Evolutionary conservation across 2,113 vertebrate species (phyloP), one percentile per base, ranked within the genome.

Genomic region (Chaenogobius annularis): DNA sequence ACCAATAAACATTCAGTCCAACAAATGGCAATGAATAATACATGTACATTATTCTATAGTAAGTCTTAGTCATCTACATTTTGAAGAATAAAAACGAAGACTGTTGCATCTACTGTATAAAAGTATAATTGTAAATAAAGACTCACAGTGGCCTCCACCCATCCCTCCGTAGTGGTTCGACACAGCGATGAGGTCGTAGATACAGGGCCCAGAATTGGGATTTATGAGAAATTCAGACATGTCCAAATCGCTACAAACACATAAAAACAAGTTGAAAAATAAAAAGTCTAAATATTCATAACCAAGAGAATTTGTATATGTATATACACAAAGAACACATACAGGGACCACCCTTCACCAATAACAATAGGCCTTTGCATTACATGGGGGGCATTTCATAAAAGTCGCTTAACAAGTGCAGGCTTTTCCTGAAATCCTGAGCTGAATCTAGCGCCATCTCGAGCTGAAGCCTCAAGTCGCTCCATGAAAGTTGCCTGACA

Each of bases 161-260:
- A 99, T 98, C 70, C 98, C 98, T 85, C 98, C 98, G 23, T 99
- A 99, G 92, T 99, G 98, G 93, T 99, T 99, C 81, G 98, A 99
- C n/a, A 99, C 96, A 54, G 97, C 97, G 64, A 99, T 99, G 90
- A 99, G 93, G 86, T 99, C 95, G 72, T 99, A 99, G 87, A 91
- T 94, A 87, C 96, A 98, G 44, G 96, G 96, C 66, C 96, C 97
- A 43, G 96, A 94, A 73, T 98, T 97, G 83, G 97, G 97, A 92
- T 98, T 98, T 90, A 99, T 99, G 63, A 99, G 94, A 92, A 99
- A 99, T 91, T 98, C 97, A 0, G 96, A 98, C 97, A 99, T 99
- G 91, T 99, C 98, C 94, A 99, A 93, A 85, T 98, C 96, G 72
- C 97, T 99, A 86, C 10, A 58, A 62, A 61, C 58, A 70, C 63